These are phyloP conservation scores for Hippasteria phrygiana DNA, from an alignment of 53 echinoderm and acorn worm species.

Conservation along the genomic window DNA sequence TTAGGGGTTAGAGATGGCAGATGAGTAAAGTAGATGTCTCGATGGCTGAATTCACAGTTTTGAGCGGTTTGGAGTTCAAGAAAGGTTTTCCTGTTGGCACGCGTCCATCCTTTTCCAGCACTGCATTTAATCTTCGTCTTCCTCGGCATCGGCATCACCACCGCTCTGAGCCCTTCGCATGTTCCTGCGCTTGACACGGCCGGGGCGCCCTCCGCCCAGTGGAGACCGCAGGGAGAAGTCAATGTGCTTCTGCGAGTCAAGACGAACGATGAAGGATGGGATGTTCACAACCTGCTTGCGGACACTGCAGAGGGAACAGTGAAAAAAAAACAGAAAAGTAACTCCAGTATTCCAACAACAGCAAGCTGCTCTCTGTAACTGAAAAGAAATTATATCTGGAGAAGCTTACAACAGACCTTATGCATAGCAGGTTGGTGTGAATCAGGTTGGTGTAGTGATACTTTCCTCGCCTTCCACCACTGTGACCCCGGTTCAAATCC, in stretches of 20 bases:
- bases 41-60: no score
- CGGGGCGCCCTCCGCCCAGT: constrained; percentile 96
- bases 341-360: not conserved
- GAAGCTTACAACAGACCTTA: no score
- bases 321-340: not conserved
- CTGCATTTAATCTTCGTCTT: constrained; percentile 80
- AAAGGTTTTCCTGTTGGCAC: not conserved
- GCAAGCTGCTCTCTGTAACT: no score
- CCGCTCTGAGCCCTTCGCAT: constrained; percentile 84
- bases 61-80: no score
- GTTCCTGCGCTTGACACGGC: constrained; percentile 98
- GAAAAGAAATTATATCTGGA: no score
- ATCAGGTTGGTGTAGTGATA: no score
- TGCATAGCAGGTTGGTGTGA: no score
- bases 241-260: constrained; percentile 99
- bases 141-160: constrained; percentile 79
- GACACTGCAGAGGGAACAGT: constrained; percentile 70
- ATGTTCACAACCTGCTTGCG: constrained; percentile 99
- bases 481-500: no score
- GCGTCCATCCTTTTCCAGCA: not conserved
- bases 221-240: constrained; percentile 99
- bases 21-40: no score
- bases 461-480: no score
- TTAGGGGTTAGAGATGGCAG: no score
- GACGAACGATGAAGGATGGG: constrained; percentile 95